Base-by-base conservation (phyloP, 1,140 invertebrate species). In the Lanistes nyassanus region DNA sequence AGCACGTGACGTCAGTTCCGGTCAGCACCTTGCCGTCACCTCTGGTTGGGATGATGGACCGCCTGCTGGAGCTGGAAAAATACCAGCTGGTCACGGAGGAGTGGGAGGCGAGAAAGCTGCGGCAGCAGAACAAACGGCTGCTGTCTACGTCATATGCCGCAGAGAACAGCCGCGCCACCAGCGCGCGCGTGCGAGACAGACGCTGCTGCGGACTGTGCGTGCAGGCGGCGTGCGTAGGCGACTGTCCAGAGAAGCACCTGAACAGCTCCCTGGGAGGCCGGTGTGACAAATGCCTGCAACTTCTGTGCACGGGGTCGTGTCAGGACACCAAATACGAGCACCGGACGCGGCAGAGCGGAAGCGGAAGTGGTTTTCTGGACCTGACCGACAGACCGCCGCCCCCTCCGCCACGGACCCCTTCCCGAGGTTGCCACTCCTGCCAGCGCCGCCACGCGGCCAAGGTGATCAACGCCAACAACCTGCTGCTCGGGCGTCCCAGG, bases 61-160 rank as follows among this genome's bases (percentile, higher is more conserved):
- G 86, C 36, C 70, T 88, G 37, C 75, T 85, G 19, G 82, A 87
- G 29, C 70, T 88, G 36, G 84, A 87, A 69, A 81, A 79, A 42
- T 74, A 81, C 11, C 84, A 86, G 75, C 77, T 81, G n/a, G 82
- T 86, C 55, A 88, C 86, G 9, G 80, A 81, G 55, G 84, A 88
- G 26, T 84, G 83, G 84, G 86, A 88, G 75, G 78, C 77, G 9
- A 80, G 79, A 62, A 65, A 79, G 29, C 64, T 76, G 6, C 76
- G 79, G 19, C 79, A 68, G 13, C 76, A 78, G 34, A 79, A 78
- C 51, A 67, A 78, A 16, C 58, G 76, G n/a, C 68, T 76, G 16
- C 79, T 80, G 55, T 47, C 81, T 6, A 75, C 77, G 60, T 60
- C 56, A 21, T 19, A 0, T 11, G 70, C 16, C 9, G n/a, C 23